Evolutionary conservation across 2,888 invertebrate genomes (phyloP).

Genomic region (Clivina fossor): DNA sequence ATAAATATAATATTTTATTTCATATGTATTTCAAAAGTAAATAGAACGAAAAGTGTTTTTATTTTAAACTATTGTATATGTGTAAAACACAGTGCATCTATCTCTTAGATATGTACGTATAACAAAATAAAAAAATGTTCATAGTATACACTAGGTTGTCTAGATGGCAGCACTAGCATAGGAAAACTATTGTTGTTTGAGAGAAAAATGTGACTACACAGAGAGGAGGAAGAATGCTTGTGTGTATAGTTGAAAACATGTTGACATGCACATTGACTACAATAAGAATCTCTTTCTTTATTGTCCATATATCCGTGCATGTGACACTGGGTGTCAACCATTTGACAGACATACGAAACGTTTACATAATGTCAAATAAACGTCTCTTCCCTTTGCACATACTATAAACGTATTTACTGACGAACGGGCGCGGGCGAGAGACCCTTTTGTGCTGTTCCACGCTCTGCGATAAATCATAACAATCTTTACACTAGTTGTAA

Average conservation of each 20-base stretch:
- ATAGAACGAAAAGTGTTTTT: no score
- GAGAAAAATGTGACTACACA: no score
- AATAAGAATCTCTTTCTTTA: conserved; percentile 19
- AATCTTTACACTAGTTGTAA: no score
- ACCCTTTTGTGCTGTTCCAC: no score
- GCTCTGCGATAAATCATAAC: conserved; percentile 11
- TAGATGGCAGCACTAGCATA: not conserved
- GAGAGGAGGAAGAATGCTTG: not conserved
- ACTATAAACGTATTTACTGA: not conserved
- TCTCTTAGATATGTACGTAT: no score
- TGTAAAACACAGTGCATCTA: no score
- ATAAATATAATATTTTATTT: no score
- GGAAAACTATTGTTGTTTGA: not conserved
- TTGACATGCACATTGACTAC: conserved; percentile 14
- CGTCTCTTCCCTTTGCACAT: not conserved
- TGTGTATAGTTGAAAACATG: no score
- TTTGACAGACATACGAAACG: conserved; percentile 10
- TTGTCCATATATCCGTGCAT: conserved; percentile 25
- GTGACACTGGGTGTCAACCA: conserved; percentile 13
- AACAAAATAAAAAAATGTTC: not conserved
- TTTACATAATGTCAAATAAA: conserved; percentile 16
- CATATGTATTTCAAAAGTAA: no score
- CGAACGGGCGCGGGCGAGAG: no score
- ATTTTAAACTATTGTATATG: no score
- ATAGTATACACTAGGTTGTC: not conserved